These are phyloP conservation scores for Mesorhabditis belari DNA, from an alignment of 2,888 invertebrate species.

Conservation along the genomic window DNA sequence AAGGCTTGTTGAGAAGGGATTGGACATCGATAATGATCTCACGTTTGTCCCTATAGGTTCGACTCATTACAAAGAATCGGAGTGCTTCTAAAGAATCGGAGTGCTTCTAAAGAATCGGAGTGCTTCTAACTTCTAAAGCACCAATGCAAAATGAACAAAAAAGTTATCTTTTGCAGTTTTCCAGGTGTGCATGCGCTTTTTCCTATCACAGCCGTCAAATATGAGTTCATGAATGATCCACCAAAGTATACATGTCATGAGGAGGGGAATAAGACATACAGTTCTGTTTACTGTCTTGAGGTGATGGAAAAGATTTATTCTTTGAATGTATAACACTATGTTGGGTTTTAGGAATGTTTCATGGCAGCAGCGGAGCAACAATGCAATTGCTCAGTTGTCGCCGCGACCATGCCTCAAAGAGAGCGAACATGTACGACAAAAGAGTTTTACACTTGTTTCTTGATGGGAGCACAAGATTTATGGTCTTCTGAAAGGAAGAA, in stretches of 20 bases:
- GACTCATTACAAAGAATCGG: neutral
- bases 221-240: conserved; percentile 49
- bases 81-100: neutral
- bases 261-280: conserved; percentile 29
- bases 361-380: conserved; percentile 25
- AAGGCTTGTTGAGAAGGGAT: conserved; percentile 38
- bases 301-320: conserved; percentile 8
- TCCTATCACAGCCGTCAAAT: conserved; percentile 42
- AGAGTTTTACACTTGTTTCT: conserved; percentile 34
- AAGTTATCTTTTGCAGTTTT: no score
- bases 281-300: conserved; percentile 43
- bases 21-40: conserved; percentile 37
- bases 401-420: conserved; percentile 25
- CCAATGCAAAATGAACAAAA: neutral
- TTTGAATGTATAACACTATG: neutral
- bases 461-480: no score
- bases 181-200: conserved; percentile 47
- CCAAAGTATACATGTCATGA: conserved; percentile 35
- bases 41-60: conserved; percentile 37
- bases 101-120: neutral
- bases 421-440: conserved; percentile 36
- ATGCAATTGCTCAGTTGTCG: conserved; percentile 44
- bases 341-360: conserved; percentile 26
- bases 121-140: neutral
- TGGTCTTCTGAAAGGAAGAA: no score